Evolutionary conservation across 1,140 invertebrate species (phyloP).

Genomic region (Choristoneura fumiferana): DNA sequence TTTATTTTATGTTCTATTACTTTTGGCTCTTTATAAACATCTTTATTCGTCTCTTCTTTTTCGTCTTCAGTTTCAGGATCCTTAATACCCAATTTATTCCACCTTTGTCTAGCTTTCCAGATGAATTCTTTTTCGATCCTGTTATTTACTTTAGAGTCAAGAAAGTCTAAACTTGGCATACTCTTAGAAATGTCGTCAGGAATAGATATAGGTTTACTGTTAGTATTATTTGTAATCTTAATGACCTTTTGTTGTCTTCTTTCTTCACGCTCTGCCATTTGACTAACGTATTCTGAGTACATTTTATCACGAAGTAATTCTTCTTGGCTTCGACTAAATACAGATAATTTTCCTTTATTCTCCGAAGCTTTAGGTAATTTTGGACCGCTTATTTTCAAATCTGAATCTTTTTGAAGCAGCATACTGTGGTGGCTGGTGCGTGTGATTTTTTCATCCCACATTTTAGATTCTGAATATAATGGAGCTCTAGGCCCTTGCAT

Average conservation of each 20-base stretch:
- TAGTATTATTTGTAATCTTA: slow-evolving; percentile 80
- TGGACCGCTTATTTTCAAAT: neutral
- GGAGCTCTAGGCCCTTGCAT: slow-evolving; percentile 72
- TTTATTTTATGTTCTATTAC: slow-evolving; percentile 77
- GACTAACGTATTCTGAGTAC: slow-evolving; percentile 89
- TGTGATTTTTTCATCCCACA: slow-evolving; percentile 31
- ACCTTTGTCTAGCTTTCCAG: slow-evolving; percentile 81
- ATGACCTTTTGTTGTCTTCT: slow-evolving; percentile 88
- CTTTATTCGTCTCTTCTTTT: slow-evolving; percentile 43
- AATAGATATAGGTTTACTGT: slow-evolving; percentile 25
- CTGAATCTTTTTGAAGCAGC: slow-evolving; percentile 35
- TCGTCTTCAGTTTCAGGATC: slow-evolving; percentile 79
- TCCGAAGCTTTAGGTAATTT: slow-evolving; percentile 22
- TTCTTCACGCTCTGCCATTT: slow-evolving; percentile 88
- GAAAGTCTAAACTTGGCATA: slow-evolving; percentile 50
- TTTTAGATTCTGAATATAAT: slow-evolving; percentile 46
- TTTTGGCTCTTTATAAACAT: slow-evolving; percentile 70
- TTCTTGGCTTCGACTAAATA: slow-evolving; percentile 79
- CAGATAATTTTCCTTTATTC: slow-evolving; percentile 42
- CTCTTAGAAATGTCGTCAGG: slow-evolving; percentile 55
- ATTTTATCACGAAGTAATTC: slow-evolving; percentile 84
- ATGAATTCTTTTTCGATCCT: slow-evolving; percentile 86
- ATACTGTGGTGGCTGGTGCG: slow-evolving; percentile 35
- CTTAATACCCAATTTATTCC: slow-evolving; percentile 80
- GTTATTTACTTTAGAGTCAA: slow-evolving; percentile 75